Evolutionary conservation across 1,140 invertebrate species (phyloP).

Genomic region (Sminthurides bifidus): DNA sequence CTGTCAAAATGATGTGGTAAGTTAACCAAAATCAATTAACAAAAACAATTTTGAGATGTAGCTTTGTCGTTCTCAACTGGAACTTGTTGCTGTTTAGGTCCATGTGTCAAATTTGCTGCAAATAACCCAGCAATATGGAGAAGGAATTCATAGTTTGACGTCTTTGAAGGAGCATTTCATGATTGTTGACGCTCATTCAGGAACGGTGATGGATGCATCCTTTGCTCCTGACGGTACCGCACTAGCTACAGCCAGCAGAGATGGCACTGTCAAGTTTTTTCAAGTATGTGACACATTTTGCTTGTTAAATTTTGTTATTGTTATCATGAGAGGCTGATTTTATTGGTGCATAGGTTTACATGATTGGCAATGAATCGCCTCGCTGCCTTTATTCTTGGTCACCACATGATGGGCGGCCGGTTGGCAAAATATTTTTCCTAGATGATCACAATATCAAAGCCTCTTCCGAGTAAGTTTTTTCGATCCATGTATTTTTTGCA

Average conservation of each 20-base stretch:
- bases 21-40: constrained; percentile 7
- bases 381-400: constrained; percentile 52
- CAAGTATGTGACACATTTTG: constrained; percentile 47
- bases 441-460: constrained; percentile 76
- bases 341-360: constrained; percentile 9
- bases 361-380: constrained; percentile 38
- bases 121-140: constrained; percentile 42
- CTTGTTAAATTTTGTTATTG: neutral
- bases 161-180: constrained; percentile 47
- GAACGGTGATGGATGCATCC: constrained; percentile 66
- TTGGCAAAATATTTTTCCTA: constrained; percentile 77
- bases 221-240: constrained; percentile 89
- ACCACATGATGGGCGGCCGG: constrained; percentile 74
- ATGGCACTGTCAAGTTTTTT: constrained; percentile 84
- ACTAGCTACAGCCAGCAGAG: constrained; percentile 70
- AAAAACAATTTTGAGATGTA: constrained; percentile 1
- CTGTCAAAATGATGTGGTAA: constrained; percentile 60
- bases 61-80: neutral
- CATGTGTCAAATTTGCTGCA: constrained; percentile 51
- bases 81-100: constrained; percentile 37
- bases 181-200: constrained; percentile 45
- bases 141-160: constrained; percentile 39
- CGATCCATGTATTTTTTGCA: neutral
- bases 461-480: constrained; percentile 56
- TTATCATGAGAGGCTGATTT: neutral